phyloP scores from a whole-genome alignment of 2,888 invertebrate genomes.

The Pediacus dermestoides region DNA sequence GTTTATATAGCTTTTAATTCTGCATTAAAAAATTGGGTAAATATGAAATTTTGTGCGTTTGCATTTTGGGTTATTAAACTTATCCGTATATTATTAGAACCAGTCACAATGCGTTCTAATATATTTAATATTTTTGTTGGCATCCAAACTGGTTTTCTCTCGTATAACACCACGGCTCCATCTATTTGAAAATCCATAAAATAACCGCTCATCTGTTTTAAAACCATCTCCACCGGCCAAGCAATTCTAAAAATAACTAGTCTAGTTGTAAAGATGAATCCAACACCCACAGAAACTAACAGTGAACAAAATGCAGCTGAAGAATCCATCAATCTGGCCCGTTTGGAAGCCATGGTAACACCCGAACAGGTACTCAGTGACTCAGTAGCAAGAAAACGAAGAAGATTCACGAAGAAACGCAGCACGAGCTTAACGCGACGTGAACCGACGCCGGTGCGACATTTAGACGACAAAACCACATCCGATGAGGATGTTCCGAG shows the following conservation, averaged over 20 bases:
- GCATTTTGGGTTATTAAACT: too few species aligned
- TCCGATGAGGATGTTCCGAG: constrained; percentile 44
- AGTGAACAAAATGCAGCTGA: constrained; percentile 18
- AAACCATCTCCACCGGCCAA: too few species aligned
- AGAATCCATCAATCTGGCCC: constrained; percentile 27
- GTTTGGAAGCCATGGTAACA: constrained; percentile 45
- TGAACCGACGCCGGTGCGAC: constrained; percentile 62
- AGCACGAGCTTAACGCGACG: constrained; percentile 54
- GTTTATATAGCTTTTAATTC: too few species aligned
- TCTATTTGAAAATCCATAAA: too few species aligned
- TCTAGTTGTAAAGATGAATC: constrained; percentile 42
- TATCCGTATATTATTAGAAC: too few species aligned
- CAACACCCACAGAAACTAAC: constrained; percentile 32
- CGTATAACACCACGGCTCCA: too few species aligned
- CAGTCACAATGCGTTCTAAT: too few species aligned
- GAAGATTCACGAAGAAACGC: constrained; percentile 59
- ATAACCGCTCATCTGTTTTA: too few species aligned
- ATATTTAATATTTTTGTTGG: too few species aligned
- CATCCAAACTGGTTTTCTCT: too few species aligned
- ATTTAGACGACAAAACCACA: constrained; percentile 36
- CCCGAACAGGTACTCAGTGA: constrained; percentile 54
- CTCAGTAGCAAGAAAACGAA: constrained; percentile 57
- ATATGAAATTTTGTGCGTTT: too few species aligned
- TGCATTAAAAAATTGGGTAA: too few species aligned
- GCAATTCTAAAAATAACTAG: constrained; percentile 42